These are phyloP conservation scores for Gymnarchus niloticus DNA, from an alignment of 2,113 vertebrate genomes.

Conservation along the genomic window DNA sequence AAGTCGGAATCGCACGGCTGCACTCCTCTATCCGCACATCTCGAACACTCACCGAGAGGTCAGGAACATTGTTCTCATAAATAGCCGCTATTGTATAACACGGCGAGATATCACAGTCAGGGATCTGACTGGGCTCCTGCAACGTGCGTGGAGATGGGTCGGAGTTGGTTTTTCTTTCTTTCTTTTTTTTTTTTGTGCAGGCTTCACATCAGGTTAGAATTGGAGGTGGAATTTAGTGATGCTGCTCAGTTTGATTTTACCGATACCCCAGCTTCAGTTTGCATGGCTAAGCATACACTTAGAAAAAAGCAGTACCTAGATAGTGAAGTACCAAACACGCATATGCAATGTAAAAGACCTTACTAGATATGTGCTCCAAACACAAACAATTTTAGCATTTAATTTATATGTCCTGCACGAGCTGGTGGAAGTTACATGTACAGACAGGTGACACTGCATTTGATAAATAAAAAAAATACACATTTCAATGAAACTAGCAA, in stretches of 20 bases:
- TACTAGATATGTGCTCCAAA: background rate
- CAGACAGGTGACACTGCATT: background rate
- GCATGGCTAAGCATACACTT: background rate
- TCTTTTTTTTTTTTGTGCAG: background rate
- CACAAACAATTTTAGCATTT: too few relatives aligned
- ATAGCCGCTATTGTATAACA: constrained; percentile 20
- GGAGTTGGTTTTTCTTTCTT: background rate
- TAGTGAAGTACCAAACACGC: background rate
- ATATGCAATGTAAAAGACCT: background rate
- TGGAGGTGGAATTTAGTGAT: background rate
- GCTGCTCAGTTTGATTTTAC: background rate
- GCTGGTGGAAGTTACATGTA: background rate
- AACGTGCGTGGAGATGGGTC: background rate
- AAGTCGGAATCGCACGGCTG: background rate
- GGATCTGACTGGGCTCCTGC: background rate
- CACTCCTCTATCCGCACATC: background rate
- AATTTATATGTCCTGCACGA: too few relatives aligned
- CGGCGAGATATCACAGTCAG: background rate
- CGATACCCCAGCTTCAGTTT: background rate
- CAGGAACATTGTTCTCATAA: constrained; percentile 10
- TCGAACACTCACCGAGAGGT: background rate
- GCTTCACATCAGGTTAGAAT: background rate
- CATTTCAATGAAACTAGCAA: background rate
- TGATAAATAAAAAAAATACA: background rate
- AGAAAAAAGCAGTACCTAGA: background rate